These are phyloP conservation scores for Brachylomia viminalis DNA, from an alignment of 2,888 invertebrate genomes.

Conservation along the genomic window DNA sequence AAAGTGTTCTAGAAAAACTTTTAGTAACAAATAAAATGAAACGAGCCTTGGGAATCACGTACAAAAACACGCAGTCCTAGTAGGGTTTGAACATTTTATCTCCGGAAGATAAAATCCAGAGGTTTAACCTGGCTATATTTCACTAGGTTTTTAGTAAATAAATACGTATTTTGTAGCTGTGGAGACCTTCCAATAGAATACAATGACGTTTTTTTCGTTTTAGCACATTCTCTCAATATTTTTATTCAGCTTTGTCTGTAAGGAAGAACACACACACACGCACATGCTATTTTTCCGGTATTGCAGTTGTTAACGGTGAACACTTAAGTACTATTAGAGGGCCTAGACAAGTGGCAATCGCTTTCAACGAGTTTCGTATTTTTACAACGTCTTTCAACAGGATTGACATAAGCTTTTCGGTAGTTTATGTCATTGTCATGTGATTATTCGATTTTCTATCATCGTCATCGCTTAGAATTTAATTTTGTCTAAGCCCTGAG, in stretches of 20 bases:
- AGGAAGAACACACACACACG: no score
- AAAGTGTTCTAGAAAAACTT: neutral
- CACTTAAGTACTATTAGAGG: neutral
- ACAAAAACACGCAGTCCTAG: slow-evolving; percentile 7
- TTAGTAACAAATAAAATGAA: slow-evolving; percentile 21
- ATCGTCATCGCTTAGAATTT: neutral
- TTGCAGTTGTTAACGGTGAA: neutral
- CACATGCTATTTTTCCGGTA: no score
- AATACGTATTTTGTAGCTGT: neutral
- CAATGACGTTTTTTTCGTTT: neutral
- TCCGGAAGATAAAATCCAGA: slow-evolving; percentile 28
- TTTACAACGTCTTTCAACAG: no score
- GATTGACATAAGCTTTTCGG: no score
- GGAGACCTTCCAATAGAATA: neutral
- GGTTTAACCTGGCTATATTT: neutral
- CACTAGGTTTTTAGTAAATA: slow-evolving; percentile 2
- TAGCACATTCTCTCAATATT: neutral
- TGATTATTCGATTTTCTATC: no score
- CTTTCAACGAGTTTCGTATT: neutral
- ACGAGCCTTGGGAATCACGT: slow-evolving; percentile 1
- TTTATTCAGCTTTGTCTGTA: neutral
- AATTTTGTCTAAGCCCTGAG: neutral
- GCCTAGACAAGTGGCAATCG: neutral
- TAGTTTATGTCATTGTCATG: no score
- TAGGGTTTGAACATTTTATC: slow-evolving; percentile 17